Conservation (phyloP, 2,888 invertebrate genomes). For the Griposia aprilina region DNA sequence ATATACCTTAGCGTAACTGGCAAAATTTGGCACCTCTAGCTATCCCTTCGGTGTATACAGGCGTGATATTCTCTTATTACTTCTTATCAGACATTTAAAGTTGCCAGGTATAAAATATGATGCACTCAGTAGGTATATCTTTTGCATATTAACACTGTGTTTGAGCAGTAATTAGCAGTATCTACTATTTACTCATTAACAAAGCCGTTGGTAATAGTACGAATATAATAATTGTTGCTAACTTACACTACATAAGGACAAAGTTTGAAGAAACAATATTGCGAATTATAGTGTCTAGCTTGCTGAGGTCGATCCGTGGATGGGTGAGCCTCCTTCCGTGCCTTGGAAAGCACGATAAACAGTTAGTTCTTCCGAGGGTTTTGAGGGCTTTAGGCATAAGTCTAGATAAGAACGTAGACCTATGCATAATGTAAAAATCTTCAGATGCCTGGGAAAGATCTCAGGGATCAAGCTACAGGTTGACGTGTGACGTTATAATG, state of each 20-base stretch:
- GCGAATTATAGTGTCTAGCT: background rate
- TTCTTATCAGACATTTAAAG: constrained; percentile 36
- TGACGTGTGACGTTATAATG: too few relatives aligned
- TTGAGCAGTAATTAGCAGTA: constrained; percentile 35
- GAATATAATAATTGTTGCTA: constrained; percentile 1
- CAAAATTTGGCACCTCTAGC: background rate
- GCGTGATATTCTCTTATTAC: background rate
- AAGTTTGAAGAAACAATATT: constrained; percentile 4
- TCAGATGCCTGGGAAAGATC: too few relatives aligned
- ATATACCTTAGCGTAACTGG: background rate
- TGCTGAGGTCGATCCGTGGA: too few relatives aligned
- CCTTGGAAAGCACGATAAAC: too few relatives aligned
- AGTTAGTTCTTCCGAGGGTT: too few relatives aligned
- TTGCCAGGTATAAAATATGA: constrained; percentile 33
- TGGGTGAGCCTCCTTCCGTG: too few relatives aligned
- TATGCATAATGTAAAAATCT: too few relatives aligned
- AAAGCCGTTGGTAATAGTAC: constrained; percentile 4
- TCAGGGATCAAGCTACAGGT: too few relatives aligned
- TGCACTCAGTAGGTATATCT: background rate
- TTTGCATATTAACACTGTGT: constrained; percentile 14
- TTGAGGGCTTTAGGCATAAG: too few relatives aligned
- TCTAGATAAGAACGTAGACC: too few relatives aligned
- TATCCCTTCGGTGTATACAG: too few relatives aligned
- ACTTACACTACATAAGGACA: background rate
- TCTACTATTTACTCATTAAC: constrained; percentile 24